Evolutionary conservation across 2,797 vertebrate species (phyloP).

Genomic region (Poeciliopsis paucimaculata): DNA sequence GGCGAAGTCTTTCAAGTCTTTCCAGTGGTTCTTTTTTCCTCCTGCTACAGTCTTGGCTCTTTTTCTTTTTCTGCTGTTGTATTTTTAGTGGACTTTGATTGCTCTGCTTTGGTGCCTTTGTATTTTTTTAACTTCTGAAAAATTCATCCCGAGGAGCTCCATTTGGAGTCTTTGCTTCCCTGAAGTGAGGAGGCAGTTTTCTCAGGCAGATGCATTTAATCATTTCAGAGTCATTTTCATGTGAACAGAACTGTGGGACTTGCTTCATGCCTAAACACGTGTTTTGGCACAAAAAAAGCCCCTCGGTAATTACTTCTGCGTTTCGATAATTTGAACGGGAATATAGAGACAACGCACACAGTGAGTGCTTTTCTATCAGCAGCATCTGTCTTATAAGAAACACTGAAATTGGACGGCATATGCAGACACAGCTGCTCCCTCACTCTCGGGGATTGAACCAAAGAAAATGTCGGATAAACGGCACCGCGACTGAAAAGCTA

Average conservation of each 20-base stretch:
- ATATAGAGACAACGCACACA: conserved; percentile 19
- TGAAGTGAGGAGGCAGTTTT: conserved; percentile 24
- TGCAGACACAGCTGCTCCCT: conserved; percentile 59
- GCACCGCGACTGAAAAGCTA: conserved; percentile 13
- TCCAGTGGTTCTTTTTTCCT: background rate
- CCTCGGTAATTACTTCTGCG: conserved; percentile 1
- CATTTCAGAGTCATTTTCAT: conserved; percentile 30
- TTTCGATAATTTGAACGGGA: conserved; percentile 6
- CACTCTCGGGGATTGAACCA: conserved; percentile 44
- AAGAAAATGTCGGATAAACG: conserved; percentile 49
- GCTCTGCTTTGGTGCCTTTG: background rate
- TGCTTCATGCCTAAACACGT: conserved; percentile 15
- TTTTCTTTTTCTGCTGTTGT: background rate
- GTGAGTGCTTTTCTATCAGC: conserved; percentile 33
- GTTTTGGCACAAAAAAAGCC: conserved; percentile 30
- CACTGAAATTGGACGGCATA: conserved; percentile 44
- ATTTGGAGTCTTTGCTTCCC: conserved; percentile 18
- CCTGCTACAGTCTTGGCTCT: background rate
- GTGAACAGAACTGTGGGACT: conserved; percentile 23
- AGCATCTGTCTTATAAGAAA: conserved; percentile 44
- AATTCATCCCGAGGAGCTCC: background rate
- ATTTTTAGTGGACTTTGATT: conserved; percentile 1
- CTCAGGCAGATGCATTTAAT: conserved; percentile 28
- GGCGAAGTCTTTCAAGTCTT: background rate
- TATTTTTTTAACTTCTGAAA: background rate